Evolutionary conservation across 2,797 vertebrate genomes (phyloP).

Genomic region (Gymnoscopelus braueri): DNA sequence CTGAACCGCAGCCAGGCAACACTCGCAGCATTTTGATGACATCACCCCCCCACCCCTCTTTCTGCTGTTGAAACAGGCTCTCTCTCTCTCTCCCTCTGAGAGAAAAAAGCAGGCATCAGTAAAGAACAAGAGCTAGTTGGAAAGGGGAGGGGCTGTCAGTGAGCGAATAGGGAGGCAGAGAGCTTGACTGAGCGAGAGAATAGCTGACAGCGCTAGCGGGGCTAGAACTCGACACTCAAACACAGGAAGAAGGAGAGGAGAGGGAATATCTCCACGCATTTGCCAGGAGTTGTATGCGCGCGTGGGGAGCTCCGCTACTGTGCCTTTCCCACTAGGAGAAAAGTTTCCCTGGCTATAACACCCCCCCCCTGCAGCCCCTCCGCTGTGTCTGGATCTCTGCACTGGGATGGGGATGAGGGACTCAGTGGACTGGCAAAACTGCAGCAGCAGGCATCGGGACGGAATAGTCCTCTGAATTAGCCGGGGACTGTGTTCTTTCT

Average conservation of each 20-base stretch:
- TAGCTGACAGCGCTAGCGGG: conserved; percentile 65
- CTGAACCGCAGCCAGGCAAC: conserved; percentile 78
- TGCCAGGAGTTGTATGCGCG: conserved; percentile 60
- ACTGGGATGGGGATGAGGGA: conserved; percentile 50
- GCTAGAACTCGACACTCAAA: conserved; percentile 70
- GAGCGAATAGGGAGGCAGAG: conserved; percentile 72
- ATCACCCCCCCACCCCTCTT: conserved; percentile 71
- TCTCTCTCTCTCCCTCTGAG: conserved; percentile 39
- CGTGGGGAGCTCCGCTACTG: conserved; percentile 40
- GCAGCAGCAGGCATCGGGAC: conserved; percentile 48
- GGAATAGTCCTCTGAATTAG: conserved; percentile 66
- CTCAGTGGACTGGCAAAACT: conserved; percentile 68
- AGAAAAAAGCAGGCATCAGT: conserved; percentile 74
- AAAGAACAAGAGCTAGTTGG: conserved; percentile 67
- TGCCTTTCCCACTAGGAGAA: conserved; percentile 42
- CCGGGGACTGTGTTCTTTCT: conserved; percentile 35
- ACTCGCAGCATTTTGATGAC: conserved; percentile 86
- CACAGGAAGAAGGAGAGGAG: conserved; percentile 74
- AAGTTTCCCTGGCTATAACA: conserved; percentile 63
- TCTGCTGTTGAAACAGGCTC: conserved; percentile 75
- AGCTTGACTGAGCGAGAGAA: conserved; percentile 60
- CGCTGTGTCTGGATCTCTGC: conserved; percentile 49
- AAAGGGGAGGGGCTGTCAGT: conserved; percentile 73
- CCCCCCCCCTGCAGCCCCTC: neutral
- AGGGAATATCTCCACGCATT: conserved; percentile 69